A percentile compares a stretch with the other conserved stretches of the same genome.
Evolutionary conservation across 2,113 vertebrate species (phyloP).

Genomic region (Tragelaphus imberbis): DNA sequence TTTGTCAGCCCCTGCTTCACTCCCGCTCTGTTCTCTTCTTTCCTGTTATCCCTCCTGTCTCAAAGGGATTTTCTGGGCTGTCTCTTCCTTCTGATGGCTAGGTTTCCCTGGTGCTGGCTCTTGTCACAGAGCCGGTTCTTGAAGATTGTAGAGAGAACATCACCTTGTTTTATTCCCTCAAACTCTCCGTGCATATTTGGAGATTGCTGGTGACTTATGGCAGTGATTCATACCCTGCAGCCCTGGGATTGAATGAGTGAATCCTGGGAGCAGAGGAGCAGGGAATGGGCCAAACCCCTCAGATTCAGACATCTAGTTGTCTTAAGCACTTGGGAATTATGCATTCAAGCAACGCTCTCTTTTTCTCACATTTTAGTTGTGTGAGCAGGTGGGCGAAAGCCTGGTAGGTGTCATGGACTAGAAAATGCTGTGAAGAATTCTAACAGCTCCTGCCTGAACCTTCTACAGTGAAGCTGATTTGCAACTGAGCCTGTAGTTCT

Average conservation of each 20-base stretch:
- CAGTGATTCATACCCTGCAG: background rate
- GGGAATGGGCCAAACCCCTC: conserved; percentile 26
- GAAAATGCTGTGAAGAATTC: conserved; percentile 65
- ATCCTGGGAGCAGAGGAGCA: background rate
- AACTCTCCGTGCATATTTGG: background rate
- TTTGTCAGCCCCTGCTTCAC: conserved; percentile 28
- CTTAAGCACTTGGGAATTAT: conserved; percentile 9
- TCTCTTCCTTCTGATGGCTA: conserved; percentile 50
- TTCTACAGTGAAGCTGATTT: conserved; percentile 46
- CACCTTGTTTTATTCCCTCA: background rate
- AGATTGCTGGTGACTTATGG: background rate
- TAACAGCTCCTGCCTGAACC: conserved; percentile 28
- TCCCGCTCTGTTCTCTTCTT: conserved; percentile 35
- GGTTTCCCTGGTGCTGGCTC: conserved; percentile 52
- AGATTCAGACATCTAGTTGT: conserved; percentile 8
- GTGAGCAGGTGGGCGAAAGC: conserved; percentile 62
- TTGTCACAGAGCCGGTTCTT: conserved; percentile 60
- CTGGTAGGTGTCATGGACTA: conserved; percentile 67
- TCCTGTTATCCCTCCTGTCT: conserved; percentile 54
- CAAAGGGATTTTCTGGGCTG: conserved; percentile 57
- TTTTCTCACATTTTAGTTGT: conserved; percentile 22
- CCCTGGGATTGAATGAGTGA: background rate
- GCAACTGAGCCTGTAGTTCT: background rate
- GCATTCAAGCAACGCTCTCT: conserved; percentile 34
- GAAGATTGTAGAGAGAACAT: conserved; percentile 58